Conservation (phyloP, 1,140 invertebrate species). For the Apis dorsata region DNA sequence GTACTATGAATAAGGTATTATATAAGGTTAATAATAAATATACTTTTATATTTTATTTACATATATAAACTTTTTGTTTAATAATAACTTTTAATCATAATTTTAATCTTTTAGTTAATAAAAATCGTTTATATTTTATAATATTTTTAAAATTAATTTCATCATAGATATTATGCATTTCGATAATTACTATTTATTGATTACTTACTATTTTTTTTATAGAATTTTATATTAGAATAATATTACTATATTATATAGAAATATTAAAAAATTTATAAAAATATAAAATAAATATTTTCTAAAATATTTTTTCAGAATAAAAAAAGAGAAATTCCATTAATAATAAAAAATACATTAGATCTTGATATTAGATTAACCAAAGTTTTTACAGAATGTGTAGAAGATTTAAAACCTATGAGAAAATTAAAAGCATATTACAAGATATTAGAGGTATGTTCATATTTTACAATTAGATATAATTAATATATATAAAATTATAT, state of each 20-base stretch:
- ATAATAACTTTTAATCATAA: too few relatives aligned
- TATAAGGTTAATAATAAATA: too few relatives aligned
- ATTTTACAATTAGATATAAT: neutral
- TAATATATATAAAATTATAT: neutral
- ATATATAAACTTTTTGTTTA: too few relatives aligned
- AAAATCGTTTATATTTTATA: too few relatives aligned
- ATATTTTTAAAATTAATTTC: too few relatives aligned
- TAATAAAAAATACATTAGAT: slow-evolving; percentile 81
- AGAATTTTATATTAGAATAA: too few relatives aligned
- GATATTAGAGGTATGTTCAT: slow-evolving; percentile 83
- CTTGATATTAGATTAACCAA: slow-evolving; percentile 84
- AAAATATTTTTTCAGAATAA: neutral
- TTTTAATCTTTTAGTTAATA: too few relatives aligned
- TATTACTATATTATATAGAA: neutral
- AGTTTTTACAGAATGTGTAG: slow-evolving; percentile 81
- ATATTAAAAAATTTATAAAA: neutral
- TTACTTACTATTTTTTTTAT: too few relatives aligned
- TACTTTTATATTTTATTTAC: too few relatives aligned
- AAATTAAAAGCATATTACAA: slow-evolving; percentile 84
- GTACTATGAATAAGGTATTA: too few relatives aligned
- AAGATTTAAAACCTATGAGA: slow-evolving; percentile 82
- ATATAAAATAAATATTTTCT: neutral
- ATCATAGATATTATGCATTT: too few relatives aligned
- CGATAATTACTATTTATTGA: too few relatives aligned
- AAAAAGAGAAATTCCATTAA: slow-evolving; percentile 81